Evolutionary conservation across 2,888 invertebrate species (phyloP).

Genomic region (Drosophila robusta): DNA sequence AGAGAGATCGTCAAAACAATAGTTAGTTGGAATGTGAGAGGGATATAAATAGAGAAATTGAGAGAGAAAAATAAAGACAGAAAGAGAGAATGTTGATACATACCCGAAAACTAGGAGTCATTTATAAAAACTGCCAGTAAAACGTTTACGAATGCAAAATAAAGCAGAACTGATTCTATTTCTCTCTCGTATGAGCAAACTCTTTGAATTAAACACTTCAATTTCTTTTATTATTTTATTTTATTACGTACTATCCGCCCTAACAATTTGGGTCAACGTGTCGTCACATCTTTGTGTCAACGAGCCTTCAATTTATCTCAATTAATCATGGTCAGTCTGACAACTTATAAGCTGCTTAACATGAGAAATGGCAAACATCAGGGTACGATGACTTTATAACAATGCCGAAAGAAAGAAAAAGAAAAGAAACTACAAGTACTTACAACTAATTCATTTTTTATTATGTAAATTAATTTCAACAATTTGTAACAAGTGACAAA

Average conservation of each 20-base stretch:
- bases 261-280: slow-evolving; percentile 18
- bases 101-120: no score
- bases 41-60: fast-evolving
- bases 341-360: slow-evolving; percentile 32
- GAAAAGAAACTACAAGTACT: slow-evolving; percentile 23
- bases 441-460: slow-evolving; percentile 71
- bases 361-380: slow-evolving; percentile 35
- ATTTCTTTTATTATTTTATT: no score
- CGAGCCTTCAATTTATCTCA: slow-evolving; percentile 57
- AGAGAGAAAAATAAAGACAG: background rate
- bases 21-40: no score
- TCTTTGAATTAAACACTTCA: background rate
- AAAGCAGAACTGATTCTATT: slow-evolving; percentile 2
- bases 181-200: background rate
- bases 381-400: slow-evolving; percentile 39
- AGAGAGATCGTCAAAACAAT: no score
- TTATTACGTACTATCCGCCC: slow-evolving; percentile 4
- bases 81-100: background rate
- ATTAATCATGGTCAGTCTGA: slow-evolving; percentile 56
- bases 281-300: slow-evolving; percentile 39
- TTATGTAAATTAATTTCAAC: slow-evolving; percentile 76
- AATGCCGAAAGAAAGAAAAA: slow-evolving; percentile 6
- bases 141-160: background rate
- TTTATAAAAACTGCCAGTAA: background rate
- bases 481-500: slow-evolving; percentile 61